phyloP scores from a whole-genome alignment of 2,888 invertebrate species.

The Spisula subtruncata region DNA sequence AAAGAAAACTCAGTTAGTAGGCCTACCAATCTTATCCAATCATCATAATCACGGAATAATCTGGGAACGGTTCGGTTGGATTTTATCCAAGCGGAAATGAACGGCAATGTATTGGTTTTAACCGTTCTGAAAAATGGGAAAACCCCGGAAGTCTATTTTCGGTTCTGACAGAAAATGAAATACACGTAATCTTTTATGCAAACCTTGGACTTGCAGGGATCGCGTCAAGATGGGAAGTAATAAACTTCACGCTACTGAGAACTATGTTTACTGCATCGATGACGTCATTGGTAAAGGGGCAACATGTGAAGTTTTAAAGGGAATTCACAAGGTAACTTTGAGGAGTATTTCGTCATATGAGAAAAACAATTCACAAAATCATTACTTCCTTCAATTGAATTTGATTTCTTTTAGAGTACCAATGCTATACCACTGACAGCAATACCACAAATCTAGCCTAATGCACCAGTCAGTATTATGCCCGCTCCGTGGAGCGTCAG shows the following conservation, averaged over 20 bases:
- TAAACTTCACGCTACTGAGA: constrained; percentile 69
- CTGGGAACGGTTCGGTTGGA: too few species aligned
- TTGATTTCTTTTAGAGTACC: background rate
- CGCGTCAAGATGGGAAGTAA: constrained; percentile 30
- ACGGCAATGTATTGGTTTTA: too few species aligned
- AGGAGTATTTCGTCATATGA: background rate
- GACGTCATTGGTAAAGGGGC: constrained; percentile 78
- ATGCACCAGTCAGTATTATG: too few species aligned
- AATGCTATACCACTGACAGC: background rate
- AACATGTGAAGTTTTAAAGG: constrained; percentile 80
- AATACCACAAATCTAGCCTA: too few species aligned
- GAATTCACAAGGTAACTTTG: constrained; percentile 76
- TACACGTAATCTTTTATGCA: constrained; percentile 19
- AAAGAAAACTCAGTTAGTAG: too few species aligned
- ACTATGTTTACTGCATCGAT: constrained; percentile 74
- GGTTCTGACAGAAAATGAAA: background rate
- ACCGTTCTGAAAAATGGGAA: background rate
- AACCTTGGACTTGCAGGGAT: background rate
- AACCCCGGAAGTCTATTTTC: constrained; percentile 40
- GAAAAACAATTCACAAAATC: background rate
- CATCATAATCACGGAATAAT: too few species aligned
- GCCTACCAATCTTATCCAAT: too few species aligned
- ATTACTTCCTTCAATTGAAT: background rate
- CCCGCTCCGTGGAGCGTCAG: too few species aligned
- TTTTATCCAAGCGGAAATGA: too few species aligned